Base-by-base conservation (phyloP, 2,888 invertebrate species). In the Drosophila demipolita region DNA sequence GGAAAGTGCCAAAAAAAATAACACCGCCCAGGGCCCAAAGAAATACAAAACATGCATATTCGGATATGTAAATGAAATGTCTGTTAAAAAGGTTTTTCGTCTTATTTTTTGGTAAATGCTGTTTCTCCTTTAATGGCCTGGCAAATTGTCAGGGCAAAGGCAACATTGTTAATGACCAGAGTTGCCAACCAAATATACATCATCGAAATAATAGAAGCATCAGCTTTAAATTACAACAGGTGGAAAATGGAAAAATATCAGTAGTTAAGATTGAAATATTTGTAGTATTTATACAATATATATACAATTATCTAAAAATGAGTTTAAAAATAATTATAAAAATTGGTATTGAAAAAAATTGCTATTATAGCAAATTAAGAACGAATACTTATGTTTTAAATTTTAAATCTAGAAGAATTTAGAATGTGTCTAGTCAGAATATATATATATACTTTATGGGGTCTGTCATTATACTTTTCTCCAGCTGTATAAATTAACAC, bases 1-100 rank as follows among this genome's bases (percentile, higher is more conserved):
- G 79, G 83, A 86, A 88, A 85, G 84, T 86, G 79, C 83, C 82
- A 74, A 84, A 87, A 83, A 53, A 52, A 32, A 49, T n/a, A 52
- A 5, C 15, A 29, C 17, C 55, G 64, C 48, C 45, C 17, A 33
- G 23, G 36, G 63, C 53, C 15, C 15, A 55, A 36, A n/a, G 33
- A 29, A 49, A 32, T 33, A 42, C 53, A 57, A 73, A 61, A 53
- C 29, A 54, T 53, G 59, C 66, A 68, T 59, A 48, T 48, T 57
- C 59, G 64, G 54, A 72, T 76, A 78, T 81, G 76, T 64, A 76
- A 81, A 83, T 87, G 61, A 72, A 78, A 75, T 79, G 72, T 72
- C 61, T 75, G 75, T 40, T 61, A 54, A 78, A 74, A 73, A 78
- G 32, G 42, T 40, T 49, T 36, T 23, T 35, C 15, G 15, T 15